Evolutionary conservation across 1,140 invertebrate species (phyloP), one percentile per base, ranked within the genome.

Genomic region (Vanessa tameamea): DNA sequence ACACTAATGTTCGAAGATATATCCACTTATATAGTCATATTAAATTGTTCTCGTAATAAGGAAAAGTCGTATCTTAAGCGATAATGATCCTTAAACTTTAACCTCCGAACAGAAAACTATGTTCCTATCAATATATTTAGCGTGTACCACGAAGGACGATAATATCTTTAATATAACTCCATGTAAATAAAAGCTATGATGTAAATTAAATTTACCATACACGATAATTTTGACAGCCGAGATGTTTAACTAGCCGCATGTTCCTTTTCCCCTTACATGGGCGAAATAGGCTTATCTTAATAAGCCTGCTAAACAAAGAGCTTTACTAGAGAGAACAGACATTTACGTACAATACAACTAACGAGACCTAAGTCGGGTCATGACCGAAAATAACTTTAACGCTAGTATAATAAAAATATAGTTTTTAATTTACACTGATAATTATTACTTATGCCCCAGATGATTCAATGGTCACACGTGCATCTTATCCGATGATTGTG

Each of bases 281-380:
- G 69, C 31, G 65, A 76, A 69, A 76, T 76, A 76, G 65, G 74
- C 74, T 76, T 76, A 76, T 76, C 74, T 76, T 76, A 72, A 76
- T 76, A 76, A 76, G 65, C 74, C 47, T 68, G 48, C 26, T 20
- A 31, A 72, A 76, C 74, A 76, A 76, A 76, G 73, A 75, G 55
- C 57, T 65, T 59, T 75, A 53, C 57, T 66, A 31, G 64, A 65
- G 66, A 61, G 63, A 61, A n/a, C 64, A 71, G 69, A 71, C 59
- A 71, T 71, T 74, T 64, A 23, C 69, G 66, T 74, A 48, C 57
- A 11, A n/a, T 26, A 47, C 72, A 69, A 69, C 57, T 43, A 47
- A 47, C 72, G 64, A 69, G 65, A 20, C 14, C 37, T 50, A 48
- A 59, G 55, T 69, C 59, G 47, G 73, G 73, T 75, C 73, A 75